Evolutionary conservation across 2,888 invertebrate species (phyloP).

Genomic region (Thymelicus acteon): DNA sequence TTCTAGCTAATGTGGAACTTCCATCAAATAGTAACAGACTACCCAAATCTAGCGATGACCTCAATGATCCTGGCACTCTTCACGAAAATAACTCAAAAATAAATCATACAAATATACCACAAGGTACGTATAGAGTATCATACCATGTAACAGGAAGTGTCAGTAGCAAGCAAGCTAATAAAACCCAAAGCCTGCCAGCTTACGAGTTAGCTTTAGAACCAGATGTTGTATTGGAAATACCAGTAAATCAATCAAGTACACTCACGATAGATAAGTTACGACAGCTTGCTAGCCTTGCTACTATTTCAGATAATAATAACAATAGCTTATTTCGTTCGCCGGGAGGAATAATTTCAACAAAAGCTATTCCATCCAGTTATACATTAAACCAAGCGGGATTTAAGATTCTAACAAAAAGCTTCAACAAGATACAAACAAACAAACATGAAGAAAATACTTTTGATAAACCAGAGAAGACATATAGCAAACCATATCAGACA

Average conservation of each 20-base stretch:
- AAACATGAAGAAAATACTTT: conserved; percentile 75
- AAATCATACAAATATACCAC: conserved; percentile 60
- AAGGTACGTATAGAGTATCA: conserved; percentile 77
- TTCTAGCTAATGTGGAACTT: conserved; percentile 51
- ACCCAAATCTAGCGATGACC: conserved; percentile 69
- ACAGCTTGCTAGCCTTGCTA: conserved; percentile 84
- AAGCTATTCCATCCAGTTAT: conserved; percentile 86
- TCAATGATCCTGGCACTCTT: conserved; percentile 50
- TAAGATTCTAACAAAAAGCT: conserved; percentile 87
- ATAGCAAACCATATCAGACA: conserved; percentile 57
- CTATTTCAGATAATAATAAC: conserved; percentile 81
- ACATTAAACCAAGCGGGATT: conserved; percentile 87
- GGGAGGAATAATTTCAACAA: conserved; percentile 83
- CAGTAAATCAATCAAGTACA: conserved; percentile 68
- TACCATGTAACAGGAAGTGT: conserved; percentile 81
- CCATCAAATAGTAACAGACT: conserved; percentile 61
- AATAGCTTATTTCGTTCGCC: conserved; percentile 77
- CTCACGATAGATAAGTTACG: conserved; percentile 78
- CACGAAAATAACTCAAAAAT: conserved; percentile 43
- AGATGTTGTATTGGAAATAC: conserved; percentile 77
- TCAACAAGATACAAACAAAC: conserved; percentile 82
- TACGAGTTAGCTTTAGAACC: conserved; percentile 76
- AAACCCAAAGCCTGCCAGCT: conserved; percentile 72
- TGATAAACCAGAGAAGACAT: conserved; percentile 69
- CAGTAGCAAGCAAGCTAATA: conserved; percentile 78